A percentile compares a stretch with the other conserved stretches of the same genome.
Conservation (phyloP, 2,888 invertebrate genomes). For the Stictocephala bisonia region DNA sequence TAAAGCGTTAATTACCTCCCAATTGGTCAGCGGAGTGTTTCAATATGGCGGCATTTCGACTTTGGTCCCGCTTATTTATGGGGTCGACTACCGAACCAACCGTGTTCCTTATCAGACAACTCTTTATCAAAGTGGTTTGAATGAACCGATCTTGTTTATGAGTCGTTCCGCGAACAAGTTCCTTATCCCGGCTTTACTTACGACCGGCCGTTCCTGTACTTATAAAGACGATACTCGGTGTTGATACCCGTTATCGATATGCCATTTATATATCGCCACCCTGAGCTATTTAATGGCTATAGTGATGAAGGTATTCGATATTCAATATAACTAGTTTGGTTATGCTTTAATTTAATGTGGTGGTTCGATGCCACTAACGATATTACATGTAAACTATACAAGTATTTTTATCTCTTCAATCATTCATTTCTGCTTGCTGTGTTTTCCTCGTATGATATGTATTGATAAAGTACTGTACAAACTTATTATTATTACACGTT, state of each 20-base stretch:
- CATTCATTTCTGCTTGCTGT: too few species aligned
- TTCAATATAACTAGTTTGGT: too few species aligned
- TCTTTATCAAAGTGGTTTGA: slow-evolving; percentile 22
- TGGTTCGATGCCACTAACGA: too few species aligned
- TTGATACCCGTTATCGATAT: slow-evolving; percentile 23
- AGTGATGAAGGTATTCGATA: too few species aligned
- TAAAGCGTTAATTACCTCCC: slow-evolving; percentile 31
- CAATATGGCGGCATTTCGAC: slow-evolving; percentile 31
- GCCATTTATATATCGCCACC: slow-evolving; percentile 23
- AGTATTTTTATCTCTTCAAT: too few species aligned
- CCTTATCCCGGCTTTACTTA: slow-evolving; percentile 20
- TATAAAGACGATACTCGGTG: slow-evolving; percentile 7
- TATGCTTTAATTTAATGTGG: too few species aligned
- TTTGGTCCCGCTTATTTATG: slow-evolving; percentile 20
- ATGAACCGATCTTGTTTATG: slow-evolving; percentile 28
- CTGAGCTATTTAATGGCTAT: slow-evolving; percentile 12
- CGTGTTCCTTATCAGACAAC: not conserved
- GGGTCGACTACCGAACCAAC: slow-evolving; percentile 18
- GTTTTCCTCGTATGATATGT: too few species aligned
- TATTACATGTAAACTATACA: too few species aligned
- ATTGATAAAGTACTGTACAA: too few species aligned
- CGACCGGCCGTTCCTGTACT: not conserved
- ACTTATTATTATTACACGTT: too few species aligned
- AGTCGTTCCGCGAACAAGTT: slow-evolving; percentile 10
- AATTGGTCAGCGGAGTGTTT: slow-evolving; percentile 29